Conservation (phyloP, 2,797 vertebrate species). For the Rhabdophis nuchalis region DNA sequence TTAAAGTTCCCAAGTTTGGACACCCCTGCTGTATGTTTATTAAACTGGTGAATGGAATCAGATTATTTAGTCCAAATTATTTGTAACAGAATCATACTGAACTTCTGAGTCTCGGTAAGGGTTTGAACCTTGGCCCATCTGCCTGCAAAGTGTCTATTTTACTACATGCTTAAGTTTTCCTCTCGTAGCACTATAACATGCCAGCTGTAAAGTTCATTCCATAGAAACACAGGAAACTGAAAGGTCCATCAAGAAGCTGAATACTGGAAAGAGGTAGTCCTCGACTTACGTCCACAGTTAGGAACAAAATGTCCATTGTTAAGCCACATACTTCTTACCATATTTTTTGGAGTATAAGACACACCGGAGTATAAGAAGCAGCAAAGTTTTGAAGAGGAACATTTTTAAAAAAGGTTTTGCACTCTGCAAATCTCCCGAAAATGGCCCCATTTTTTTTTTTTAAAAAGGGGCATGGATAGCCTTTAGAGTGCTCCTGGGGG, state of each 20-base stretch:
- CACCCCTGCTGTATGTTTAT: background rate
- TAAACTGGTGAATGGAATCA: background rate
- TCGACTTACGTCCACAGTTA: background rate
- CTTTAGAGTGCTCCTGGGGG: no score
- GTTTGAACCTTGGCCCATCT: background rate
- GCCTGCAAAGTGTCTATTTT: background rate
- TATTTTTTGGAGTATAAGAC: no score
- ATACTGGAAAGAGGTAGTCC: background rate
- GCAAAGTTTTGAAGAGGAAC: no score
- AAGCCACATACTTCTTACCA: background rate
- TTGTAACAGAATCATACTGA: background rate
- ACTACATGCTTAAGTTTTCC: background rate
- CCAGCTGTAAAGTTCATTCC: background rate
- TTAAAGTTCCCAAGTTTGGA: no score
- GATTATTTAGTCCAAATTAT: background rate
- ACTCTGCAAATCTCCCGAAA: no score
- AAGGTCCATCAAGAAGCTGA: background rate
- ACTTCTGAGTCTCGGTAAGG: background rate
- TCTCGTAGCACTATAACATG: background rate
- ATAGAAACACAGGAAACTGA: background rate
- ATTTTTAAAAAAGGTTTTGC: no score
- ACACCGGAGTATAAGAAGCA: no score
- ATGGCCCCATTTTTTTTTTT: no score
- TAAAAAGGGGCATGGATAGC: no score
- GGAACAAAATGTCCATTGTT: background rate